A percentile compares a stretch with the other conserved stretches of the same genome.
phyloP scores from a whole-genome alignment of 2,797 vertebrate genomes.

The Eulemur mongoz region DNA sequence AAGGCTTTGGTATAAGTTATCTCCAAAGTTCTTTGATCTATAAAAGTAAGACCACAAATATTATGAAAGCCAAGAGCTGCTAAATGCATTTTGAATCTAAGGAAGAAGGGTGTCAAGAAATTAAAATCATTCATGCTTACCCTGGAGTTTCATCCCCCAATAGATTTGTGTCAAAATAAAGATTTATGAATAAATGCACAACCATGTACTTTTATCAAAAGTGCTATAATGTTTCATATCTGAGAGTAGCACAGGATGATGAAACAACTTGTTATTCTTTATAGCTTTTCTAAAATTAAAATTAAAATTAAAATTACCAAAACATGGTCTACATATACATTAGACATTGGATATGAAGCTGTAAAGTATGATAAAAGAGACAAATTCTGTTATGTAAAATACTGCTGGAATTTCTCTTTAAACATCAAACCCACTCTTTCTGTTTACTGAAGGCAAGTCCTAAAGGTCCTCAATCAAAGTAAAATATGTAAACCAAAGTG shows the following conservation, averaged over 20 bases:
- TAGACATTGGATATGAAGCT: neutral
- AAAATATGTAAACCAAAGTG: conserved; percentile 15
- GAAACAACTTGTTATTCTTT: conserved; percentile 5
- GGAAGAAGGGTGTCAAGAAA: neutral
- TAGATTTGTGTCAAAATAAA: conserved; percentile 10
- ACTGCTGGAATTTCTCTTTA: neutral
- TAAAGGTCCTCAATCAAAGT: conserved; percentile 16
- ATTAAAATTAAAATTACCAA: conserved; percentile 28
- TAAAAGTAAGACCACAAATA: neutral
- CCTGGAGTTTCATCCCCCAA: neutral
- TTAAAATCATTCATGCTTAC: conserved; percentile 22
- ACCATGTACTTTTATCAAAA: neutral
- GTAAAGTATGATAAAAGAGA: neutral
- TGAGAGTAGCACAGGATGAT: neutral
- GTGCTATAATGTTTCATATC: neutral
- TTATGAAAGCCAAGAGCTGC: neutral
- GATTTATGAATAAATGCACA: neutral
- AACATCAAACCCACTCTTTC: neutral
- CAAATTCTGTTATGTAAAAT: neutral
- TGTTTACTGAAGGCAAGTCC: neutral
- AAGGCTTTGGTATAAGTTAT: conserved; percentile 23
- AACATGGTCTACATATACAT: neutral
- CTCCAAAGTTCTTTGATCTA: neutral
- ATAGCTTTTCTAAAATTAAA: neutral
- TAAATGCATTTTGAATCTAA: neutral